Base-by-base conservation (phyloP, 2,113 vertebrate genomes). In the Anthoscopus minutus region DNA sequence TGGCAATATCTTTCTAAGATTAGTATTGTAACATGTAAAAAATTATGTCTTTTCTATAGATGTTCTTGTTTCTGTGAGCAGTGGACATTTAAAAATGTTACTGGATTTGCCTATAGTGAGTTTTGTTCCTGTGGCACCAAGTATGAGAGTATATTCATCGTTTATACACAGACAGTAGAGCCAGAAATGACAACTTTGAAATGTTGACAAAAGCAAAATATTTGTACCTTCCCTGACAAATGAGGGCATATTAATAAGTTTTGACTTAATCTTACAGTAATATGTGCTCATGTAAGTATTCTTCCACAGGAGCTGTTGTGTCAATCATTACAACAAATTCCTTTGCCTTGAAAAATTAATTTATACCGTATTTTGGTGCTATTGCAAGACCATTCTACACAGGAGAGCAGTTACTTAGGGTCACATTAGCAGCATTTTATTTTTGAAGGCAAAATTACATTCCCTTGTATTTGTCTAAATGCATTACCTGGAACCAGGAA, bases 31-130 rank as follows among this genome's bases (percentile, higher is more conserved):
- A 14, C 18, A 56, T 15, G 22, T 80, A 80, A 86, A 92, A 94
- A 80, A 66, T 24, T 25, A 57, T 54, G 45, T 77, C 10, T 15
- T 89, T 80, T 61, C 48, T 80, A 84, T 69, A 51, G 89, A 70
- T 82, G 82, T 94, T 85, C 58, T 88, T 91, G 38, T 86, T 94
- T 83, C 74, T 50, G 7, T 88, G 64, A 93, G 60, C 66, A 92
- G 25, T 70, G 56, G 71, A 92, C 54, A 77, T 72, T 86, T 89
- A 56, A 81, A 92, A 80, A 51, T 58, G 17, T 69, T 89, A 85
- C 70, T 95, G 45, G 27, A 66, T 92, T 92, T 87, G 66, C 58
- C 42, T 66, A 9, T 88, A 89, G 84, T 0, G 4, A 82, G 62
- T 85, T 89, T 86, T 92, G 27, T 51, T 88, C 87, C 67, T 62